A percentile compares a stretch with the other conserved stretches of the same genome.
These are phyloP conservation scores for Coendou prehensilis DNA, from an alignment of 2,797 vertebrate species.

Conservation along the genomic window DNA sequence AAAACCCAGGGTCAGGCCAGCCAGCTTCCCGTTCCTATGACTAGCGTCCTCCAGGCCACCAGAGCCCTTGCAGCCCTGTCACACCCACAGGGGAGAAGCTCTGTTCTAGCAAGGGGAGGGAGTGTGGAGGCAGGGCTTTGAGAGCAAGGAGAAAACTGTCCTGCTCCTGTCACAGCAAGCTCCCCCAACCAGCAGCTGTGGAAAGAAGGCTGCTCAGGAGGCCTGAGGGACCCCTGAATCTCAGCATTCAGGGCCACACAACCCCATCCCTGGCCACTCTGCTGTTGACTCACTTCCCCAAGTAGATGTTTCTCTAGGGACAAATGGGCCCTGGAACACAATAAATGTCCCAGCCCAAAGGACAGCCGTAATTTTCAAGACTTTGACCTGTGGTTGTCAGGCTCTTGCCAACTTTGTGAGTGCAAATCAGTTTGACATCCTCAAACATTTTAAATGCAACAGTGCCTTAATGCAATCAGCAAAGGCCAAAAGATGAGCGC, in stretches of 20 bases:
- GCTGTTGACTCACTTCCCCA: not conserved
- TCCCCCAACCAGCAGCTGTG: not conserved
- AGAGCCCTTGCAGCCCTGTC: not conserved
- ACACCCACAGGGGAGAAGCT: not conserved
- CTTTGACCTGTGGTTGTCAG: not conserved
- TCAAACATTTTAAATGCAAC: not conserved
- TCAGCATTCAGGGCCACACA: not conserved
- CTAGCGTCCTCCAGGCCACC: not conserved
- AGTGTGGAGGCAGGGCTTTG: not conserved
- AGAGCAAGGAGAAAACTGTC: not conserved
- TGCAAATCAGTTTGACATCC: too few relatives aligned
- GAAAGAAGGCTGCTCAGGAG: not conserved
- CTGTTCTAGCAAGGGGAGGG: not conserved
- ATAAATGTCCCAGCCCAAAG: not conserved
- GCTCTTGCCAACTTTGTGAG: not conserved
- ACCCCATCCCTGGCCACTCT: not conserved
- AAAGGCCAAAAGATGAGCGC: not conserved
- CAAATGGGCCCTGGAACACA: not conserved
- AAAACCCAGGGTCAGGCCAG: not conserved
- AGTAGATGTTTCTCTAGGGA: not conserved
- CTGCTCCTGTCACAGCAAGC: accelerated
- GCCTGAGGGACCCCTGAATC: too few relatives aligned
- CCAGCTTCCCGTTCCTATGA: not conserved
- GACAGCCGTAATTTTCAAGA: not conserved
- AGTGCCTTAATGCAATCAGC: not conserved